phyloP scores from a whole-genome alignment of 2,113 vertebrate genomes.

The Nestor notabilis region DNA sequence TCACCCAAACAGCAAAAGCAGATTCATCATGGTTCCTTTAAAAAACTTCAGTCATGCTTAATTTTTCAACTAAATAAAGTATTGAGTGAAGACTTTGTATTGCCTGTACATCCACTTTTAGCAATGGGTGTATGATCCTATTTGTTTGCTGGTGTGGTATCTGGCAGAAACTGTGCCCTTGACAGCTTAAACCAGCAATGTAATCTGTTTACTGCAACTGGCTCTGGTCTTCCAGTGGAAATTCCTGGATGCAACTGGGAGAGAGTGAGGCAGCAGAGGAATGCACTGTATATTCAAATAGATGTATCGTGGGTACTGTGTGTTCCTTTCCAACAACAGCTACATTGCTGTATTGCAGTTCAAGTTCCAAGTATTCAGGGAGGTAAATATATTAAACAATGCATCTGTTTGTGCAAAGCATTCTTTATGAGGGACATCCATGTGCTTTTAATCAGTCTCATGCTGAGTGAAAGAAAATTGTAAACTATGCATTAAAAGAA shows the following conservation, averaged over 20 bases:
- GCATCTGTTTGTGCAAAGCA: conserved; percentile 57
- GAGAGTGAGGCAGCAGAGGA: conserved; percentile 45
- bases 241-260: background rate
- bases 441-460: conserved; percentile 82
- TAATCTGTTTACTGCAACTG: background rate
- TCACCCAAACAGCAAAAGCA: background rate
- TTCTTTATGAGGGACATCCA: conserved; percentile 65
- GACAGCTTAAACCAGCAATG: background rate
- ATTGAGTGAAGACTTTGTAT: background rate
- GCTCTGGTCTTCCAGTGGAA: conserved; percentile 18
- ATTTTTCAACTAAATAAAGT: background rate
- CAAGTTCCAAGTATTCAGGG: conserved; percentile 61
- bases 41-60: background rate
- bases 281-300: conserved; percentile 58
- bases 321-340: conserved; percentile 54
- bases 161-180: background rate
- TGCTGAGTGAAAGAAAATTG: conserved; percentile 80
- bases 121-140: background rate
- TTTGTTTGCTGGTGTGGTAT: background rate
- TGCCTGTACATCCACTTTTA: background rate
- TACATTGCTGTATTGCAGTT: conserved; percentile 50
- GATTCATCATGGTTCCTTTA: background rate
- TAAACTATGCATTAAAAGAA: conserved; percentile 83
- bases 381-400: conserved; percentile 78
- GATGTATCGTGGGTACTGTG: conserved; percentile 33